Evolutionary conservation across 2,797 vertebrate genomes (phyloP).

Genomic region (Vireo griseus): DNA sequence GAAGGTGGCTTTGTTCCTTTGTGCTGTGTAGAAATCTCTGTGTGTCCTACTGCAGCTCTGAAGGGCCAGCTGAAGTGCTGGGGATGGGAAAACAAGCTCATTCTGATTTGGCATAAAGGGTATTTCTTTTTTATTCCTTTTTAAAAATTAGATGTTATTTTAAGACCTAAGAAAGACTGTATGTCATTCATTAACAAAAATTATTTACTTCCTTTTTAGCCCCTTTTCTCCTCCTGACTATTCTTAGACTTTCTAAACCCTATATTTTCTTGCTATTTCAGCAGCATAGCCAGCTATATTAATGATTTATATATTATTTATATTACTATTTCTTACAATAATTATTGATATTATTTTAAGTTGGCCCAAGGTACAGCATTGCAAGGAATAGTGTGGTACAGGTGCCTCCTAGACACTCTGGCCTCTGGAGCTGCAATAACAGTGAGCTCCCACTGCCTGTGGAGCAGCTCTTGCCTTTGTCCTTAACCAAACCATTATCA

Average conservation of each 20-base stretch:
- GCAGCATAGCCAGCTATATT: neutral
- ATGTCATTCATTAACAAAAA: neutral
- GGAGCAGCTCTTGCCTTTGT: neutral
- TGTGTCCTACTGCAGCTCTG: neutral
- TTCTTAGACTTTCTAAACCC: neutral
- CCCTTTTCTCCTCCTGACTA: neutral
- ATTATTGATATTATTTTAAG: neutral
- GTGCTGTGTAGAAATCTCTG: neutral
- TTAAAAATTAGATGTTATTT: neutral
- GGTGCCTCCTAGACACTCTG: neutral
- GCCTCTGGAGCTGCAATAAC: neutral
- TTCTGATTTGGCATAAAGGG: neutral
- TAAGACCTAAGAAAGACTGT: neutral
- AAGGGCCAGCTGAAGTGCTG: neutral
- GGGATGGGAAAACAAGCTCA: neutral
- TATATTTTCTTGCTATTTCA: neutral
- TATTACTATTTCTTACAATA: neutral
- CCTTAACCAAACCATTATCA: neutral
- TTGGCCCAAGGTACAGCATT: neutral
- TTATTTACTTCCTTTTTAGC: neutral
- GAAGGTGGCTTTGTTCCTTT: neutral
- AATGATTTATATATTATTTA: neutral
- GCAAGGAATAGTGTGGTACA: neutral
- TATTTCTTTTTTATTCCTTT: neutral
- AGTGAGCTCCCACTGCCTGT: neutral